A percentile compares a stretch with the other conserved stretches of the same genome.
These are phyloP conservation scores for Yasuhikotakia modesta DNA, from an alignment of 2,797 vertebrate species.

Conservation along the genomic window DNA sequence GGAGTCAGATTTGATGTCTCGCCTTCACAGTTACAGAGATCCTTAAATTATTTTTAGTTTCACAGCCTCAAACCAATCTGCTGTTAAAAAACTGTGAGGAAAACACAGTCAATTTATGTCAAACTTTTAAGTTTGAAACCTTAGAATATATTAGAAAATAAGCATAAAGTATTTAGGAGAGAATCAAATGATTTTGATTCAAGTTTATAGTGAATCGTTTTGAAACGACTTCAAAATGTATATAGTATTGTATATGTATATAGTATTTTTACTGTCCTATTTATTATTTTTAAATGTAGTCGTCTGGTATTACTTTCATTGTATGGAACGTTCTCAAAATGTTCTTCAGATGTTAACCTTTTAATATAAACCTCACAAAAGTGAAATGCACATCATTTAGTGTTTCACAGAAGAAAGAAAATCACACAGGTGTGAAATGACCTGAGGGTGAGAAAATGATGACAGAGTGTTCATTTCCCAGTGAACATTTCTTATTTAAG, in stretches of 20 bases:
- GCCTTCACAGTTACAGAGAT: slow-evolving; percentile 12
- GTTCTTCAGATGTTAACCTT: background rate
- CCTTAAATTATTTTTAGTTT: slow-evolving; percentile 27
- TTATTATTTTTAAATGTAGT: too few relatives aligned
- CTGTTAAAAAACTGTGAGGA: slow-evolving; percentile 19
- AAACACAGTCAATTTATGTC: background rate
- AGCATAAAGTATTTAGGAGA: background rate
- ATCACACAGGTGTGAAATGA: background rate
- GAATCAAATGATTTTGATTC: too few relatives aligned
- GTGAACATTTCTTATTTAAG: background rate
- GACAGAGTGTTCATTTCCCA: background rate
- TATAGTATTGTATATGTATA: too few relatives aligned
- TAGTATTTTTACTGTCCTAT: too few relatives aligned
- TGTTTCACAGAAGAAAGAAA: too few relatives aligned
- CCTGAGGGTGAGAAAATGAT: background rate
- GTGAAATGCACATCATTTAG: background rate
- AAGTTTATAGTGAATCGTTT: too few relatives aligned
- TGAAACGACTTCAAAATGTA: too few relatives aligned
- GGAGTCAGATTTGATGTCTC: slow-evolving; percentile 2
- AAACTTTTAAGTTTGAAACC: too few relatives aligned
- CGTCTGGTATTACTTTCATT: too few relatives aligned
- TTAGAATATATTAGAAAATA: slow-evolving; percentile 1
- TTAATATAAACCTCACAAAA: background rate
- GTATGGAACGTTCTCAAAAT: too few relatives aligned
- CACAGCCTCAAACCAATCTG: background rate